Conservation (phyloP, 2,888 invertebrate species). For the Maniola hyperantus region DNA sequence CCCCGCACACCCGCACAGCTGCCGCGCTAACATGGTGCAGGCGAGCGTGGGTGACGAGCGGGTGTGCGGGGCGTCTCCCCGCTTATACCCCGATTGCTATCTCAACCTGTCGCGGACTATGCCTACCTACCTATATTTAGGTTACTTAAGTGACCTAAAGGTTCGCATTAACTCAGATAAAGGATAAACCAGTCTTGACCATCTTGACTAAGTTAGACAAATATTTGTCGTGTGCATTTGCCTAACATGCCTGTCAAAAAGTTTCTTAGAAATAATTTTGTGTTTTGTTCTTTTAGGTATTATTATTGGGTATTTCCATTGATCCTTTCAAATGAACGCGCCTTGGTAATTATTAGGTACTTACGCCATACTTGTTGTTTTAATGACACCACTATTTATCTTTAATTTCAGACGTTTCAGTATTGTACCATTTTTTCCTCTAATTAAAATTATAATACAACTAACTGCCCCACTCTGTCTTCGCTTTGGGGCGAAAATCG, state of each 20-base stretch:
- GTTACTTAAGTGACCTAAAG: neutral
- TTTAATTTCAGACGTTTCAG: neutral
- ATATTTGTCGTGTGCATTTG: neutral
- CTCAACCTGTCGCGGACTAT: too few relatives aligned
- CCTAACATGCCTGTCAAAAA: constrained; percentile 1
- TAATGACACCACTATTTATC: constrained; percentile 14
- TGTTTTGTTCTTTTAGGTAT: constrained; percentile 8
- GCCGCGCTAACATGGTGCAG: too few relatives aligned
- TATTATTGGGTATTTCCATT: constrained; percentile 16
- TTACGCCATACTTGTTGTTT: neutral
- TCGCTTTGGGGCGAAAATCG: too few relatives aligned
- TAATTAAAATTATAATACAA: neutral
- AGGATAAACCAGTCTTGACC: neutral
- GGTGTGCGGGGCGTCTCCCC: too few relatives aligned
- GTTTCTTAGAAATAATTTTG: constrained; percentile 13
- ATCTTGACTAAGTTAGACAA: neutral
- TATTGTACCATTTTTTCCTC: constrained; percentile 1
- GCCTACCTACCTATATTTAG: too few relatives aligned
- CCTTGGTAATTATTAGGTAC: constrained; percentile 6
- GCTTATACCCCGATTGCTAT: too few relatives aligned
- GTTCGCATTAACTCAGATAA: too few relatives aligned
- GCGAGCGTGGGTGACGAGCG: too few relatives aligned
- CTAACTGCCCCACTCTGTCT: neutral
- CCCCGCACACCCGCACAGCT: too few relatives aligned
- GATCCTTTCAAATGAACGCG: neutral